Evolutionary conservation across 2,113 vertebrate species (phyloP).

Genomic region (Origma solitaria): DNA sequence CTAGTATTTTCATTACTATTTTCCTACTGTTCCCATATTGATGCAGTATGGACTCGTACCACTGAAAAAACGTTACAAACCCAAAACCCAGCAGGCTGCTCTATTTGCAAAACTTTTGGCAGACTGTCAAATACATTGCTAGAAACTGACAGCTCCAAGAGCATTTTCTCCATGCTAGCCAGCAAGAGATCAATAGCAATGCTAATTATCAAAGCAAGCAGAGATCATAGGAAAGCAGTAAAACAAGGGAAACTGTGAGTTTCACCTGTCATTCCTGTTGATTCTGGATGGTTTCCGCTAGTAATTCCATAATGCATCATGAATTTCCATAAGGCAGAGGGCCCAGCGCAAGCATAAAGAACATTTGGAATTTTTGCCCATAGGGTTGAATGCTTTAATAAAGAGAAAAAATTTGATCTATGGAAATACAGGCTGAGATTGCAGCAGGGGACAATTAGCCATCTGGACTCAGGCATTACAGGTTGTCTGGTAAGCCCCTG

Average conservation of each 20-base stretch:
- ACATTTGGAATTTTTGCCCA: not conserved
- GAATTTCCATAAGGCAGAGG: constrained; percentile 33
- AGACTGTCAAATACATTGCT: not conserved
- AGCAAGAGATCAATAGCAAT: not conserved
- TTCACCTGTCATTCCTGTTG: constrained; percentile 26
- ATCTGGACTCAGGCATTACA: not conserved
- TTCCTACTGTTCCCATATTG: not conserved
- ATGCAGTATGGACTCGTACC: not conserved
- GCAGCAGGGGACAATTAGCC: not conserved
- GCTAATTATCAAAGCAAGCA: not conserved
- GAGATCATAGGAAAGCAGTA: not conserved
- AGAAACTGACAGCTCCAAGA: not conserved
- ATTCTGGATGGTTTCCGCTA: constrained; percentile 14
- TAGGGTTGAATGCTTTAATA: constrained; percentile 12
- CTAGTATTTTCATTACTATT: not conserved
- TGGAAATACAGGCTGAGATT: not conserved
- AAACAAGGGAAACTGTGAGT: constrained; percentile 17
- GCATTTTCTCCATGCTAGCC: not conserved
- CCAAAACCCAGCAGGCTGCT: not conserved
- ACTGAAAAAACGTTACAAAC: not conserved
- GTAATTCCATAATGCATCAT: constrained; percentile 23
- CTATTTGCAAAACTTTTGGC: not conserved
- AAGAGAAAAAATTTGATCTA: not conserved
- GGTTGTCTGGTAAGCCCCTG: not conserved
- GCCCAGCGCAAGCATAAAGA: not conserved